These are phyloP conservation scores for Helarctos malayanus DNA, from an alignment of 2,797 vertebrate genomes.

Conservation along the genomic window DNA sequence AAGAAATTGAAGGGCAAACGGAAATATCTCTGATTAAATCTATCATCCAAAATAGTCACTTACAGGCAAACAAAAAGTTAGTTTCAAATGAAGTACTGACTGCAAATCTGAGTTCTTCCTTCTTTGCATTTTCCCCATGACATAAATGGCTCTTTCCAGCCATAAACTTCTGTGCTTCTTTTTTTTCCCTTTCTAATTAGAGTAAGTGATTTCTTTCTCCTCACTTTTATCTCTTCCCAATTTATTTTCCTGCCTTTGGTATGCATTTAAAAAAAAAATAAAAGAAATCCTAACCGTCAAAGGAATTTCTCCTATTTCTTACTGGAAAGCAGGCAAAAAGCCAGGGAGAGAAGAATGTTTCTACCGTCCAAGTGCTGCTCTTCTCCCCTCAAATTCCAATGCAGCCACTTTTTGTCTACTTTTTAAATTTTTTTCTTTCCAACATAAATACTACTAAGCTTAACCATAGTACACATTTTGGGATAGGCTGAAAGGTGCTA, in stretches of 20 bases:
- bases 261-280: slow-evolving; percentile 20
- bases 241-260: neutral
- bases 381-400: neutral
- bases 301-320: neutral
- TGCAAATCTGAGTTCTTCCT: neutral
- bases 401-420: neutral
- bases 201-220: neutral
- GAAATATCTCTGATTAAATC: slow-evolving; percentile 45
- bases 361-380: neutral
- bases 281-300: neutral
- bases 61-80: neutral
- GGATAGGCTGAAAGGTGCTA: neutral
- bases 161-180: neutral
- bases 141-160: neutral
- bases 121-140: neutral
- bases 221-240: slow-evolving; percentile 7
- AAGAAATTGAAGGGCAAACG: neutral
- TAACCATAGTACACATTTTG: neutral
- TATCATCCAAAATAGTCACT: neutral
- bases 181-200: neutral
- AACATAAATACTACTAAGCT: neutral
- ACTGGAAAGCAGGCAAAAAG: neutral
- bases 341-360: neutral
- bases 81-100: neutral
- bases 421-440: neutral